Conservation (phyloP, 2,797 vertebrate species). For the Dallia pectoralis region DNA sequence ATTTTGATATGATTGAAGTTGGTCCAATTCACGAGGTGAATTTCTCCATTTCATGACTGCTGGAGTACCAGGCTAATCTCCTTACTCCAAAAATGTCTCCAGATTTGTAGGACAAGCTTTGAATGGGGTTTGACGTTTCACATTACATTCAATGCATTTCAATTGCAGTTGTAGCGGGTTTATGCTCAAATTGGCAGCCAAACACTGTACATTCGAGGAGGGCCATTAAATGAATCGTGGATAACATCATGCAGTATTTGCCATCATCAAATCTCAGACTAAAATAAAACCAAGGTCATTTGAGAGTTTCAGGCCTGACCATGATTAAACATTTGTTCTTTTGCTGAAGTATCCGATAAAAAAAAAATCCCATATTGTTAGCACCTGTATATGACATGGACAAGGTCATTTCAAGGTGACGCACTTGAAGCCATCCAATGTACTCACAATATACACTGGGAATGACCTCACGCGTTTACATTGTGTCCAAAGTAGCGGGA, state of each 20-base stretch:
- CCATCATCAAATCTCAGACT: not conserved
- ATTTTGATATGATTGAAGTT: constrained; percentile 23
- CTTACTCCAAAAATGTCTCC: constrained; percentile 41
- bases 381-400: constrained; percentile 40
- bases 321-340: constrained; percentile 17
- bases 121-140: not conserved
- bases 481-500: constrained; percentile 39
- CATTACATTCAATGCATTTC: not conserved
- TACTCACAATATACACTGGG: constrained; percentile 32
- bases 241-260: not conserved
- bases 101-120: constrained; percentile 6
- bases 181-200: not conserved
- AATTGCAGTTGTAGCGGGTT: not conserved
- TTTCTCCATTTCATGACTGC: constrained; percentile 44
- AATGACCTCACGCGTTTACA: constrained; percentile 50
- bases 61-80: constrained; percentile 34
- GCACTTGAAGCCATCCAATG: constrained; percentile 27
- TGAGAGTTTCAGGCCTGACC: constrained; percentile 17
- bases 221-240: not conserved
- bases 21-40: no score
- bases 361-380: constrained; percentile 41
- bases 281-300: not conserved
- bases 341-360: no score
- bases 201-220: not conserved
- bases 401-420: constrained; percentile 41